Base-by-base conservation (phyloP, 2,797 vertebrate species). In the Sebastes umbrosus region DNA sequence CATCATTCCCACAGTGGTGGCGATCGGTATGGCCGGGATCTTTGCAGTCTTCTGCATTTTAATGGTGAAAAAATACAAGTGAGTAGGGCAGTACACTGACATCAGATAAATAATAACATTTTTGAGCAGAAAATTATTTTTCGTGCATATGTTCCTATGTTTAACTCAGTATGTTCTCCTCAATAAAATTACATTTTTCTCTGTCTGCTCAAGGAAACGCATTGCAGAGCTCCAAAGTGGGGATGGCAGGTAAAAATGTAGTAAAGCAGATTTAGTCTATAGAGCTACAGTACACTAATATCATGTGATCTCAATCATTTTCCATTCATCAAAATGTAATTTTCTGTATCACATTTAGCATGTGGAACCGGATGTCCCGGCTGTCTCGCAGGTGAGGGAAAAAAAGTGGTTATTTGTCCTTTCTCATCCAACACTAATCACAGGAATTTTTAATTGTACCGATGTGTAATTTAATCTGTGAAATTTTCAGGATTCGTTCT, bases 21-120 rank as follows among this genome's bases (percentile, higher is more conserved):
- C 58, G 1, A 1, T 86, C 3, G 86, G 64, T 5, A 85, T 55
- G 0, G 67, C 86, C 27, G 27, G 70, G 59, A 18, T 94, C 32
- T 90, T 94, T 83, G 84, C 84, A 83, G 62, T 57, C 0, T 0
- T 92, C 18, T 93, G 90, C 75, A 39, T 93, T 76, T 52, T 95
- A 0, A 79, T 95, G 67, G 46, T 66, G 39, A 95, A 92, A 69
- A 94, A 77, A 87, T 95, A 95, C 87, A 94, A 87, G 94, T 96
- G 34, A 91, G 12, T 83, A 16, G 13, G 9, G 4, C 29, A 29
- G 24, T 11, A 6, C 24, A 22, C 31, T 65, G 8, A 29, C 22
- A 63, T 18, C 11, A 60, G 13, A 57, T 6, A 22, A 64, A 11
- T 12, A 10, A 12, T 25, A 29, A 18, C 24, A 39, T 43, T 20